Evolutionary conservation across 2,888 invertebrate species (phyloP).

Genomic region (Schizaphis graminum): DNA sequence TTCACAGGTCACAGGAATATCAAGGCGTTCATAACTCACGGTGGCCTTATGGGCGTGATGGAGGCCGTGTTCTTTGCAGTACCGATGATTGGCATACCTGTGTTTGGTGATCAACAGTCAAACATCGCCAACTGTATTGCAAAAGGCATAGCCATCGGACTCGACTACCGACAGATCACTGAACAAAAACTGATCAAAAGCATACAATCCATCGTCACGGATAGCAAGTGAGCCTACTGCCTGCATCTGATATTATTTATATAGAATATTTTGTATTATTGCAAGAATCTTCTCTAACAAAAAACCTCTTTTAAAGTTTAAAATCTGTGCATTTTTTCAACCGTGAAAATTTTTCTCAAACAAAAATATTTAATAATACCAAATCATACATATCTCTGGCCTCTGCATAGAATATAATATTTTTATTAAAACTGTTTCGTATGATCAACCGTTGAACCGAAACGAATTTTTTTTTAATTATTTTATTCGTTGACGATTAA

Average conservation of each 20-base stretch:
- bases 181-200: slow-evolving; percentile 25
- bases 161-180: slow-evolving; percentile 20
- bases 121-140: slow-evolving; percentile 52
- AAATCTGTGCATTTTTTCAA: too few relatives aligned
- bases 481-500: background rate
- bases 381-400: too few relatives aligned
- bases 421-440: too few relatives aligned
- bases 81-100: slow-evolving; percentile 58
- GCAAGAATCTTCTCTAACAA: background rate
- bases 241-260: background rate
- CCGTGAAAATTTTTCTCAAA: too few relatives aligned
- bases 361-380: too few relatives aligned
- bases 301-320: too few relatives aligned
- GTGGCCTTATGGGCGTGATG: slow-evolving; percentile 59
- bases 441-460: too few relatives aligned
- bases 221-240: slow-evolving; percentile 40
- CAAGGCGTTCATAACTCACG: slow-evolving; percentile 56
- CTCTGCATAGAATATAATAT: too few relatives aligned
- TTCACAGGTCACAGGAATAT: slow-evolving; percentile 43
- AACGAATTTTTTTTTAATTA: too few relatives aligned
- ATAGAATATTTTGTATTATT: background rate
- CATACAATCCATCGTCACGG: slow-evolving; percentile 15
- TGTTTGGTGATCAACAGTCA: slow-evolving; percentile 60
- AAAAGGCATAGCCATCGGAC: slow-evolving; percentile 51
- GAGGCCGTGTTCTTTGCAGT: slow-evolving; percentile 53